phyloP scores from a whole-genome alignment of 2,113 vertebrate species.

The Arizona elegans region DNA sequence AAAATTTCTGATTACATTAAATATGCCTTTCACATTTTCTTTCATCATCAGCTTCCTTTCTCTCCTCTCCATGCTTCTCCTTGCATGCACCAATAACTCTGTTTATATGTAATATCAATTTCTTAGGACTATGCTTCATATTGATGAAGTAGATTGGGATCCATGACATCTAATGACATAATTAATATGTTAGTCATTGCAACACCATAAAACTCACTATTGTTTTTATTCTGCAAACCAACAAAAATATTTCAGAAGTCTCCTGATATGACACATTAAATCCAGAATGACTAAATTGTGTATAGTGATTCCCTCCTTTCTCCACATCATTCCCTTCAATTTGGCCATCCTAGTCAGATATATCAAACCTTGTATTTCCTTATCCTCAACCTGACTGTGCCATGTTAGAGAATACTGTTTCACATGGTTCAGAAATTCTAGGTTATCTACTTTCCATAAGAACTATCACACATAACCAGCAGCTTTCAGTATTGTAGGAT shows the following conservation, averaged over 20 bases:
- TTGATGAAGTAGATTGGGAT: not conserved
- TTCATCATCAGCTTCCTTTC: not conserved
- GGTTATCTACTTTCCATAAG: not conserved
- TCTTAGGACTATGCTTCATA: not conserved
- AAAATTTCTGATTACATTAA: not conserved
- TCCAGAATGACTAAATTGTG: not conserved
- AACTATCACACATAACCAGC: not conserved
- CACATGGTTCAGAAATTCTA: not conserved
- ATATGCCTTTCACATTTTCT: not conserved
- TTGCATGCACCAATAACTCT: not conserved
- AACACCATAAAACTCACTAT: not conserved
- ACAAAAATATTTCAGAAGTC: not conserved
- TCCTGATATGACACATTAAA: not conserved
- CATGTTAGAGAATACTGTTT: not conserved
- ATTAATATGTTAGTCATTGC: not conserved
- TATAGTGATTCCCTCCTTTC: not conserved
- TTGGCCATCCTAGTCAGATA: not conserved
- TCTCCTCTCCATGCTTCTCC: not conserved
- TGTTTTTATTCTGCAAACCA: not conserved
- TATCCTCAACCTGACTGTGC: not conserved
- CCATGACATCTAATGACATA: not conserved
- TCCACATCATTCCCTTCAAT: not conserved
- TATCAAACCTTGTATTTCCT: not conserved
- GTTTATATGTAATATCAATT: not conserved
- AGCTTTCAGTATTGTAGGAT: not conserved